Evolutionary conservation across 1,140 invertebrate genomes (phyloP).

Genomic region (Eriosoma lanigerum): DNA sequence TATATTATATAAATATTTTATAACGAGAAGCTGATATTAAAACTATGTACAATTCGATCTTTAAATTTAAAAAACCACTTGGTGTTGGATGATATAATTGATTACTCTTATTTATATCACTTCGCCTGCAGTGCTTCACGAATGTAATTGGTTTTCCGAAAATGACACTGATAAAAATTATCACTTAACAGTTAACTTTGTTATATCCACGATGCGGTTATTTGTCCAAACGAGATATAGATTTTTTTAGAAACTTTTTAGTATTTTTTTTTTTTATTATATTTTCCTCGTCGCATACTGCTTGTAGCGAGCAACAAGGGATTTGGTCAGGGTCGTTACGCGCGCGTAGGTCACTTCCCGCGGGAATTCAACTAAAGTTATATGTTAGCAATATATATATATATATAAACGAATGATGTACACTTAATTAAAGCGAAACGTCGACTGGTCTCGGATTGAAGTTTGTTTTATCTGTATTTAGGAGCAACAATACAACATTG

Average conservation of each 20-base stretch:
- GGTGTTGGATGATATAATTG: no score
- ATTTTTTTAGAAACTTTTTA: slow-evolving; percentile 8
- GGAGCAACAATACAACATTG: neutral
- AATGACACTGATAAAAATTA: no score
- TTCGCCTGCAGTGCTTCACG: no score
- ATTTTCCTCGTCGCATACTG: neutral
- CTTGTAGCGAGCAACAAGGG: neutral
- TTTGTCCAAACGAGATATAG: neutral
- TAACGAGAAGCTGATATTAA: no score
- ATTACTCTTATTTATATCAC: no score
- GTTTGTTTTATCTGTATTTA: slow-evolving; percentile 40
- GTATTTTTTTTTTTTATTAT: neutral
- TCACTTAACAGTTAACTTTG: no score
- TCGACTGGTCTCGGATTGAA: slow-evolving; percentile 19
- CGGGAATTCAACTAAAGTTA: neutral
- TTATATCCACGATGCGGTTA: neutral
- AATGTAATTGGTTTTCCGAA: no score
- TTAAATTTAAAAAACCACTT: no score
- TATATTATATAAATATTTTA: no score
- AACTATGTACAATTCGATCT: no score
- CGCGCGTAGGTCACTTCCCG: slow-evolving; percentile 23
- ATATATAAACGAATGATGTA: neutral
- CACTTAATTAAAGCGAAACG: slow-evolving; percentile 24
- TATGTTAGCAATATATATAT: neutral
- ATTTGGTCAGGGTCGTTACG: neutral